Evolutionary conservation across 53 echinoderm and acorn worm species (phyloP), one percentile per base, ranked within the genome.

Genomic region (Hippasteria phrygiana): DNA sequence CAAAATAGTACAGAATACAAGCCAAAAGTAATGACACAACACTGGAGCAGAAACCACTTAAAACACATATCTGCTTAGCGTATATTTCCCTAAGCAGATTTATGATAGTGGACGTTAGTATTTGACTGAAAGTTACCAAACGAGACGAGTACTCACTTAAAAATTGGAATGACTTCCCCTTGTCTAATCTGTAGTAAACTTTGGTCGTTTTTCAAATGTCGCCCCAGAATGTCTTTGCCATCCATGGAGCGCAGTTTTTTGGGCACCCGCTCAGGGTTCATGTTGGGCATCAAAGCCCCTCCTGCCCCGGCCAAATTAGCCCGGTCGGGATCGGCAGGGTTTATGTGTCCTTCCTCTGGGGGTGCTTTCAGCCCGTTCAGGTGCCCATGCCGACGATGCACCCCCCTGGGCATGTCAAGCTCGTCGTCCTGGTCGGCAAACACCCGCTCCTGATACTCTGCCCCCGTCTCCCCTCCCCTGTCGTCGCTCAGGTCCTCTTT

Each of bases 111-210:
- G n/a, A n/a, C n/a, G n/a, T n/a, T n/a, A n/a, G n/a, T n/a, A n/a
- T n/a, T n/a, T n/a, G n/a, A n/a, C n/a, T n/a, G n/a, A n/a, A n/a
- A n/a, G n/a, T n/a, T n/a, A n/a, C n/a, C n/a, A n/a, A n/a, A n/a
- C n/a, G n/a, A n/a, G n/a, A n/a, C n/a, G n/a, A n/a, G n/a, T 36
- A 85, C 85, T 85, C 26, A 85, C 85, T 71, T 85, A 85, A 85
- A 85, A 85, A 85, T 24, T 71, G 85, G 48, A 71, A 67, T 45
- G 70, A 39, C 1, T 18, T 85, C 85, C 11, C 14, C 26, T 20
- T 85, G 85, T 38, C 31, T 43, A 1, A 70, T 24, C 69, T 85
- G 85, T 26, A 48, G 50, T 32, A 85, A 20, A n/a, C 53, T 29
- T 1, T 37, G 85, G 50, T 85, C 70, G n/a, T 85, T 85, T 71